These are phyloP conservation scores for Leptinotarsa lineolata DNA, from an alignment of 1,140 invertebrate genomes.

Conservation along the genomic window DNA sequence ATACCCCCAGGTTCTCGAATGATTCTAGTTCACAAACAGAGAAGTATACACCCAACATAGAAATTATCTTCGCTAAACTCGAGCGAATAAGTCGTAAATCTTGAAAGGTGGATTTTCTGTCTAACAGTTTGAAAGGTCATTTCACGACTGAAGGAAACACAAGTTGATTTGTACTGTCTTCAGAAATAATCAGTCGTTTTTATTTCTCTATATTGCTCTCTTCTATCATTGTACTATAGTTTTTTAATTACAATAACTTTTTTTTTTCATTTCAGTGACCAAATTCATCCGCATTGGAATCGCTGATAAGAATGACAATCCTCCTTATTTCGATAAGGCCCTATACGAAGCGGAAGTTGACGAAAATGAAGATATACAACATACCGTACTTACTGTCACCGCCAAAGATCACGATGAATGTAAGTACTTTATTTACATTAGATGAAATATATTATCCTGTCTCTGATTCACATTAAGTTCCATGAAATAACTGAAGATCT, in stretches of 20 bases:
- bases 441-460: not conserved
- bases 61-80: too few relatives aligned
- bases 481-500: not conserved
- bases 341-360: slow-evolving; percentile 96
- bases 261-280: slow-evolving; percentile 72
- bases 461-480: too few relatives aligned
- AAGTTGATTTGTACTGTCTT: too few relatives aligned
- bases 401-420: slow-evolving; percentile 98
- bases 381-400: slow-evolving; percentile 94
- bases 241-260: not conserved
- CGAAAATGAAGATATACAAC: slow-evolving; percentile 97
- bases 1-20: too few relatives aligned
- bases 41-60: too few relatives aligned
- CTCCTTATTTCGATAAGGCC: slow-evolving; percentile 94
- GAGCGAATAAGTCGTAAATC: too few relatives aligned
- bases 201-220: too few relatives aligned
- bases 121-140: not conserved
- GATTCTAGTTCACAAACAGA: too few relatives aligned
- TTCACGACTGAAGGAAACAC: not conserved
- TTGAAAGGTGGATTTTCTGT: too few relatives aligned
- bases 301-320: slow-evolving; percentile 97
- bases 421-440: slow-evolving; percentile 65
- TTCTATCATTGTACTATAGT: not conserved
- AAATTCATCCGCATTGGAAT: slow-evolving; percentile 91
- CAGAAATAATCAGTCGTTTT: too few relatives aligned